Conservation (phyloP, 2,797 vertebrate genomes). For the Amniataba percoides region DNA sequence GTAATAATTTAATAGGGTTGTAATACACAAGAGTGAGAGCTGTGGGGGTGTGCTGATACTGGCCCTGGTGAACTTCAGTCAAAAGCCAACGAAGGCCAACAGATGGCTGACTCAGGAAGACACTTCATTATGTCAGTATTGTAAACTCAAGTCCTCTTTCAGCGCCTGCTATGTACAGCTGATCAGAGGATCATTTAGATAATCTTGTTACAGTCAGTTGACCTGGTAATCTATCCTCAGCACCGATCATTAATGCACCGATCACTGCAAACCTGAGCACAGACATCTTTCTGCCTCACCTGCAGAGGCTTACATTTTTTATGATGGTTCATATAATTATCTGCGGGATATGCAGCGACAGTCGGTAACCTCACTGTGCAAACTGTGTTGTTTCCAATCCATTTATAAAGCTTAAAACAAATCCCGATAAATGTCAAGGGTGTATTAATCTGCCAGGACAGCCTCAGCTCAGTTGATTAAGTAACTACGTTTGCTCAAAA, state of each 20-base stretch:
- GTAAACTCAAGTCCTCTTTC: not conserved
- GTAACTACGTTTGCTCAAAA: not conserved
- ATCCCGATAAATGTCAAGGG: not conserved
- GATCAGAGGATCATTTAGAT: not conserved
- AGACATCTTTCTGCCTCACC: not conserved
- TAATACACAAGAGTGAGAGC: conserved; percentile 1
- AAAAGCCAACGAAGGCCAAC: too few species aligned
- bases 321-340: not conserved
- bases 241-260: not conserved
- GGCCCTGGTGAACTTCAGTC: too few species aligned
- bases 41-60: not conserved
- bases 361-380: not conserved
- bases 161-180: not conserved
- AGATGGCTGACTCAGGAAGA: not conserved
- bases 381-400: not conserved
- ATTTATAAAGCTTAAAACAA: not conserved
- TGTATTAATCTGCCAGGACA: not conserved
- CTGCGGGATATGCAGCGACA: not conserved
- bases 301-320: too few species aligned
- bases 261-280: not conserved
- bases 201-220: not conserved
- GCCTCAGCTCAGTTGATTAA: not conserved
- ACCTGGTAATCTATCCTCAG: not conserved
- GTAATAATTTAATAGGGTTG: conserved; percentile 34
- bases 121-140: not conserved